Evolutionary conservation across 2,113 vertebrate genomes (phyloP).

Genomic region (Xenus cinereus): DNA sequence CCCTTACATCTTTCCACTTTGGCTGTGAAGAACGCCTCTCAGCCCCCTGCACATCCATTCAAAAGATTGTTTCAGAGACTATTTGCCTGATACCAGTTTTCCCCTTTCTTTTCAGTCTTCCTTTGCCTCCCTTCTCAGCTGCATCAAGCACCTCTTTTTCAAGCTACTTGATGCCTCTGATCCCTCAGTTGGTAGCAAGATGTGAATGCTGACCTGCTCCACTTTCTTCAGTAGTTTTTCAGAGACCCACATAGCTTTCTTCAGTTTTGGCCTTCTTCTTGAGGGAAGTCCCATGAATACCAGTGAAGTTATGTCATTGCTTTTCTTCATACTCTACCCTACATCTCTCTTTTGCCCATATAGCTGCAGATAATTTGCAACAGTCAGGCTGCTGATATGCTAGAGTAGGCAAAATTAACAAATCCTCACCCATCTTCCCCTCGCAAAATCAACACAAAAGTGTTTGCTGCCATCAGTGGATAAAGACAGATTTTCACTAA

Average conservation of each 20-base stretch:
- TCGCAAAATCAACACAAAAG: background rate
- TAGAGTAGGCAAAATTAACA: background rate
- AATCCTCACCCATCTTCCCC: background rate
- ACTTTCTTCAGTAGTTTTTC: background rate
- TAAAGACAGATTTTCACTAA: background rate
- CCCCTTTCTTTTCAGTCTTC: background rate
- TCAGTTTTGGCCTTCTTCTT: background rate
- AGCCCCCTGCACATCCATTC: background rate
- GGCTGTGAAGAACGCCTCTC: background rate
- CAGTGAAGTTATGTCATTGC: background rate
- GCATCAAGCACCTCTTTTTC: background rate
- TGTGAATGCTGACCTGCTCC: background rate
- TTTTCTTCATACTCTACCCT: background rate
- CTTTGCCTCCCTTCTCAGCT: background rate
- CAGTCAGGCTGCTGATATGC: background rate
- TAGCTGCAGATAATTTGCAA: background rate
- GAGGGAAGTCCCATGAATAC: background rate
- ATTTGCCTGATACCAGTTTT: background rate
- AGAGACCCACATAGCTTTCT: background rate
- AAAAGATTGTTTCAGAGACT: background rate
- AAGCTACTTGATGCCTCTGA: background rate
- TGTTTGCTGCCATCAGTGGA: background rate
- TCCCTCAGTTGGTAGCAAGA: background rate
- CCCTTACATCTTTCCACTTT: background rate
- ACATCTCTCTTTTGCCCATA: background rate